Evolutionary conservation across 2,113 vertebrate species (phyloP).

Genomic region (Eubucco bourcierii): DNA sequence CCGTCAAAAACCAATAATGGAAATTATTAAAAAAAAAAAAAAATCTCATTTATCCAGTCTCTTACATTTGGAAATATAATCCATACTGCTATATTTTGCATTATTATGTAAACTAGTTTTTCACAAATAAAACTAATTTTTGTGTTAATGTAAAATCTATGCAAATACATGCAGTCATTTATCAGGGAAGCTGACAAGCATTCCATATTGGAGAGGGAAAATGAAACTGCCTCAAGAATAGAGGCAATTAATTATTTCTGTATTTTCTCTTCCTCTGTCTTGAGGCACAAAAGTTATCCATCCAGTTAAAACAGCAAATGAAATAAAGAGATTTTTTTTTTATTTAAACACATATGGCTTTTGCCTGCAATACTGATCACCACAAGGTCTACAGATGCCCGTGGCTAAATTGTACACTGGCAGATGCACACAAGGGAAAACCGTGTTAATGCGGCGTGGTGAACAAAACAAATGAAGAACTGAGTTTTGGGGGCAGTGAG

Average conservation of each 20-base stretch:
- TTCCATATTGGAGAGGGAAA: constrained; percentile 90
- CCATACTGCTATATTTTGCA: constrained; percentile 77
- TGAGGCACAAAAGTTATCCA: constrained; percentile 87
- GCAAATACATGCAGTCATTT: constrained; percentile 97
- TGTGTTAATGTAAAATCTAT: constrained; percentile 94
- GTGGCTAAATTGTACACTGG: constrained; percentile 84
- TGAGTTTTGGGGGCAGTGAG: constrained; percentile 37
- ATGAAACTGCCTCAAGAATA: constrained; percentile 87
- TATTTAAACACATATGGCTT: constrained; percentile 87
- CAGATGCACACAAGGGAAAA: constrained; percentile 84
- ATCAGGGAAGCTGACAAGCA: constrained; percentile 95
- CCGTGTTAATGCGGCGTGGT: constrained; percentile 82
- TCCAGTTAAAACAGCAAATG: constrained; percentile 86
- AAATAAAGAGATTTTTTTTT: constrained; percentile 80
- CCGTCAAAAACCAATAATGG: background rate
- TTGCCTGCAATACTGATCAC: constrained; percentile 84
- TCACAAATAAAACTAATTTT: constrained; percentile 89
- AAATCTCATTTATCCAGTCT: constrained; percentile 10
- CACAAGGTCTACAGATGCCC: constrained; percentile 85
- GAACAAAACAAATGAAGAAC: constrained; percentile 89
- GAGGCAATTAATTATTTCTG: constrained; percentile 94
- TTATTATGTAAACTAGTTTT: constrained; percentile 87
- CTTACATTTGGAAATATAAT: constrained; percentile 67
- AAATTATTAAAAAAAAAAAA: background rate
- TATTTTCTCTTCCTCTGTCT: constrained; percentile 86